Base-by-base conservation (phyloP, 2,888 invertebrate species). In the Maniola hyperantus region DNA sequence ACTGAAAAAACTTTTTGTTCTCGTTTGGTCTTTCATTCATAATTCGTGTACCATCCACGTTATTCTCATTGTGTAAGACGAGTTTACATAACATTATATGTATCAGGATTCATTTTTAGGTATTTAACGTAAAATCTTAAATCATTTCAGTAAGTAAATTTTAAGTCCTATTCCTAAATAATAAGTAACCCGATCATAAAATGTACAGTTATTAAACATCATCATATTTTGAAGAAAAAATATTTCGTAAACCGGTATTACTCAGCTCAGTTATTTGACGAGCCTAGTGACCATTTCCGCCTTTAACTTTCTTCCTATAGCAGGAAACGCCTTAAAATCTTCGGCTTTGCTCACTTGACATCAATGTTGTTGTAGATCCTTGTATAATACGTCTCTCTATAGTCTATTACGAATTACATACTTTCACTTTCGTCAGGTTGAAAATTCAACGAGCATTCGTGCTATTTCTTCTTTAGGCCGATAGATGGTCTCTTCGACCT, bases 291-390 rank as follows among this genome's bases (percentile, higher is more conserved):
- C 42, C 48, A 6, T 59, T 34, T 48, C 33, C 20, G 58, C n/a
- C 26, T 36, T 42, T 15, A 15, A 48, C 59, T 59, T 59, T 59
- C 59, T 7, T 48, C 34, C 11, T 2, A 34, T 2, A 42, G 18
- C 57, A 57, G 57, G 57, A 57, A 57, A 57, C 42, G 13, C 39
- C 57, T 57, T 48, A 15, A 26, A 59, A 59, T 59, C 15, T 18
- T 48, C 34, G 34, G 10, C n/a, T 59, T 33, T 59, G 18, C 57
- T 42, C 42, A 20, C 57, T 57, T 57, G 57, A 57, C 57, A 57
- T 42, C 18, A 42, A 42, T 57, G 42, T 20, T 13, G 20, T 8
- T 15, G 5, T 42, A 57, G 57, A 57, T 57, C 57, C 57, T 57
- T 42, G 57, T 57, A 55, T 36, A 55, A 55, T 55, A 18, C 39